Evolutionary conservation across 2,113 vertebrate genomes (phyloP).

Genomic region (Neodontobutis hainanensis): DNA sequence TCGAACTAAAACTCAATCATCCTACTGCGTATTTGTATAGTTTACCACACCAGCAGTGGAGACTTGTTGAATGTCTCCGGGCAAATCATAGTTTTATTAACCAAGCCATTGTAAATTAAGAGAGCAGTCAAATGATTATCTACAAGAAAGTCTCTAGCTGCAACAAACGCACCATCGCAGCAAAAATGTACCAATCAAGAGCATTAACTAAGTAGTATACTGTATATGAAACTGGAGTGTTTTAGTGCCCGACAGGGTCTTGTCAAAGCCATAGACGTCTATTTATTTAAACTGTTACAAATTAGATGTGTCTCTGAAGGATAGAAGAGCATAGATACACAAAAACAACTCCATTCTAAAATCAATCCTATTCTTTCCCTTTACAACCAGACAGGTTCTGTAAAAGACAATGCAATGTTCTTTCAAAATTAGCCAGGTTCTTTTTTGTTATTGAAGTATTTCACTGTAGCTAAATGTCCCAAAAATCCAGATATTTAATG

Average conservation of each 20-base stretch:
- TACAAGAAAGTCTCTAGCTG: conserved; percentile 15
- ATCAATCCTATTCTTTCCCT: background rate
- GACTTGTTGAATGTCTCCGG: background rate
- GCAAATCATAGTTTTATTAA: background rate
- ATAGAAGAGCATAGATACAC: conserved; percentile 17
- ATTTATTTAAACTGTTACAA: background rate
- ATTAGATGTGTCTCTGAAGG: conserved; percentile 13
- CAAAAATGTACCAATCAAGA: conserved; percentile 3
- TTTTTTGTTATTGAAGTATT: conserved; percentile 18
- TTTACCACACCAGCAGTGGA: background rate
- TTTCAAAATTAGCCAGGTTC: conserved; percentile 36
- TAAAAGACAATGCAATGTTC: conserved; percentile 20
- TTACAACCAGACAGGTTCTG: conserved; percentile 7
- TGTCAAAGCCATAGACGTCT: background rate
- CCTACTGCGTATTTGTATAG: background rate
- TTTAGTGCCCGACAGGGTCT: background rate
- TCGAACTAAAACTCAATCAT: background rate
- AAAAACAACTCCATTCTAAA: conserved; percentile 9
- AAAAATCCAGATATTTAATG: conserved; percentile 24
- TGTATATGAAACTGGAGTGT: too few relatives aligned
- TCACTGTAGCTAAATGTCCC: conserved; percentile 16
- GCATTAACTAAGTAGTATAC: too few relatives aligned
- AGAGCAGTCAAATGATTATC: conserved; percentile 7
- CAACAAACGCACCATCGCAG: background rate
- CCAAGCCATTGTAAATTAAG: conserved; percentile 7